Evolutionary conservation across 1,140 invertebrate genomes (phyloP), one percentile per base, ranked within the genome.

Genomic region (Leptinotarsa lineolata): DNA sequence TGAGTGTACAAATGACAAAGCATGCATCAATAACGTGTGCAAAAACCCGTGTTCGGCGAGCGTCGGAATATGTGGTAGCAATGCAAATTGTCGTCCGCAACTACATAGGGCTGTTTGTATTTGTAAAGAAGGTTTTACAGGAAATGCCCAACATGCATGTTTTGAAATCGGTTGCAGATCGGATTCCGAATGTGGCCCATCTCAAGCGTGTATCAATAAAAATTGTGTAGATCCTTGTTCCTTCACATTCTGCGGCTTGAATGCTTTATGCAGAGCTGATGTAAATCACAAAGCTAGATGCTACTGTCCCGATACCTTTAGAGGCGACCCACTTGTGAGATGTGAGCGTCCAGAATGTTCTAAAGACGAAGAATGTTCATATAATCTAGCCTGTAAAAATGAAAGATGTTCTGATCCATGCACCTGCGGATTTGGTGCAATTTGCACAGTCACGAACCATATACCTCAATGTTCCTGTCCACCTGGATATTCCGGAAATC

Each of bases 1-100:
- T 0, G 92, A 97, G n/a, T 97, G 95, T 82, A 87, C 91, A 1
- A 93, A 94, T 74, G 90, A 94, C 78, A 92, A 94, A 79, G 91
- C 94, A 13, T 97, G 95, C 81, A 90, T 93, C 21, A 92, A 94
- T 81, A 86, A 91, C 72, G 88, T 85, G 69, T 97, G 95, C 78
- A 85, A 88, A 60, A 90, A 93, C 83, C 94, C 95, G n/a, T 97
- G 95, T 80, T 81, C 83, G 20, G 86, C 86, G 73, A 85, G 83
- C 46, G 78, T 88, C 0, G 89, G 89, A 80, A 88, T 90, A 67
- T 97, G 95, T 80, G 94, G 94, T 6, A 85, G 88, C 24, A 95
- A 95, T 80, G 93, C 95, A 3, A 89, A 91, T 72, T 97, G 95
- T 82, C 87, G 91, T 68, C 92, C 94, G 0, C 91, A 92, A 83